Evolutionary conservation across 2,113 vertebrate genomes (phyloP).

Genomic region (Labeo rohita): DNA sequence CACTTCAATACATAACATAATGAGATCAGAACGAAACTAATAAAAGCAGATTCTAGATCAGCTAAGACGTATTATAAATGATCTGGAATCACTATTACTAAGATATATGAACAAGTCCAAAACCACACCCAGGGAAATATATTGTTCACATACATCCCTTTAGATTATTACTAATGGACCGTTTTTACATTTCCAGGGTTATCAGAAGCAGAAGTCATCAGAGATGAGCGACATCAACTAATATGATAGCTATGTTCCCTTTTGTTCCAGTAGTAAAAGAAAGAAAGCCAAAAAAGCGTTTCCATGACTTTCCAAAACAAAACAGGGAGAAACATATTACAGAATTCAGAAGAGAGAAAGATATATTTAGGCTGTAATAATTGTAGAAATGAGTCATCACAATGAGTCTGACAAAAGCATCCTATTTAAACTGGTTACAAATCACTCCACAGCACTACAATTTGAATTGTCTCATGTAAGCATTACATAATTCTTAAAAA

Average conservation of each 20-base stretch:
- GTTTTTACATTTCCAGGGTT: too few relatives aligned
- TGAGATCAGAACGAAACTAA: not conserved
- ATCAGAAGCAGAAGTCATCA: too few relatives aligned
- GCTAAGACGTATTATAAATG: not conserved
- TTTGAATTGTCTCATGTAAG: not conserved
- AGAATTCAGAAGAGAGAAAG: not conserved
- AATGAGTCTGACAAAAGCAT: not conserved
- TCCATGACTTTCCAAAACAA: not conserved
- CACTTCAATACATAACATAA: constrained; percentile 3
- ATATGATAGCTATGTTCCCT: not conserved
- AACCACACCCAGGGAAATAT: not conserved
- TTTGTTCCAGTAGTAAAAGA: not conserved
- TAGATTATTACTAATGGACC: not conserved
- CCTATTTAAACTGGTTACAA: not conserved
- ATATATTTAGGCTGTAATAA: too few relatives aligned
- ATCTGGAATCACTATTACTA: not conserved
- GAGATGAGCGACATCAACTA: too few relatives aligned
- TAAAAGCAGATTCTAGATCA: not conserved
- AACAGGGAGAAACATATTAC: not conserved
- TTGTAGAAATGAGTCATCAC: not conserved
- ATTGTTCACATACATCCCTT: not conserved
- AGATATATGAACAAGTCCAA: not conserved
- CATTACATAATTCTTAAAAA: constrained; percentile 15
- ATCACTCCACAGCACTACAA: constrained; percentile 5
- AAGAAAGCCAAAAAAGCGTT: not conserved